Percentiles rank a stretch among this genome's conserved stretches.
Evolutionary conservation across 2,888 invertebrate species (phyloP).

Genomic region (Stenodema calcarata): DNA sequence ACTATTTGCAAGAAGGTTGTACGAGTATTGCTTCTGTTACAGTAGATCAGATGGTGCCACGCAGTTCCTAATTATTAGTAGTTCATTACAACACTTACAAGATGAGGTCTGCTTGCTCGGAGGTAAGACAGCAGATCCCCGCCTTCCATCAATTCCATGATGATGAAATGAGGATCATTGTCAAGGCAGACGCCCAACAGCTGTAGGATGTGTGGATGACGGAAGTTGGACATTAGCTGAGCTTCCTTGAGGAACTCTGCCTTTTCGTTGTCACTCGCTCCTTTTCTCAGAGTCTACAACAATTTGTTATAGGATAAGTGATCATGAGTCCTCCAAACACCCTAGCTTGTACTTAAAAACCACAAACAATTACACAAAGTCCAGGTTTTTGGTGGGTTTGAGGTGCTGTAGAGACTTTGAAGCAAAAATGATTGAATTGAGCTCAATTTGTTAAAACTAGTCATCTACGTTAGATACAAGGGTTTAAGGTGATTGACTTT

Average conservation of each 20-base stretch:
- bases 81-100: conserved; percentile 31
- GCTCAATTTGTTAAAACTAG: too few species aligned
- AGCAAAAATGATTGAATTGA: too few species aligned
- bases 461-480: too few species aligned
- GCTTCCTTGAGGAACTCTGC: conserved; percentile 96
- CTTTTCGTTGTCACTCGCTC: conserved; percentile 88
- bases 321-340: too few species aligned
- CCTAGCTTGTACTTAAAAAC: too few species aligned
- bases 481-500: too few species aligned
- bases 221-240: conserved; percentile 95
- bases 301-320: too few species aligned
- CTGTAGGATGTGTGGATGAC: conserved; percentile 92
- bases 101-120: conserved; percentile 75
- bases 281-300: conserved; percentile 85
- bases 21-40: neutral
- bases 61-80: neutral
- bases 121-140: conserved; percentile 93
- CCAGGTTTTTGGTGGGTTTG: too few species aligned
- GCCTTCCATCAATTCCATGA: conserved; percentile 97
- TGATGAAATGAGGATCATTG: conserved; percentile 89
- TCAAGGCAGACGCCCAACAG: conserved; percentile 94
- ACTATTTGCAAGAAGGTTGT: too few species aligned
- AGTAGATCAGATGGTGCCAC: neutral
- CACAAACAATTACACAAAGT: too few species aligned
- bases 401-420: too few species aligned